Conservation (phyloP, 2,113 vertebrate species). For the Peucedramus taeniatus region DNA sequence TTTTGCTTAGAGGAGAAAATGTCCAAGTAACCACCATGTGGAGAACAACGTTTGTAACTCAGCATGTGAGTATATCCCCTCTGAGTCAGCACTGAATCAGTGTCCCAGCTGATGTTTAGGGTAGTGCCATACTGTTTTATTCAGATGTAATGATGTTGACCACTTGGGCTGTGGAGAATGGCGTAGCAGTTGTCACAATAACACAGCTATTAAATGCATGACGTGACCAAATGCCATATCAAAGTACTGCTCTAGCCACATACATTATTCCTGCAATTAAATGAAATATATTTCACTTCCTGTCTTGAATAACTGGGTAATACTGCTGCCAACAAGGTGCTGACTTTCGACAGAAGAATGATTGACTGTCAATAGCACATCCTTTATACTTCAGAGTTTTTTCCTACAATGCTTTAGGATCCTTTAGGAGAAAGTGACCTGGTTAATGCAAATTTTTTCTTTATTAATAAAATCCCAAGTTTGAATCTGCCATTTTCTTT, state of each 20-base stretch:
- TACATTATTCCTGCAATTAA: constrained; percentile 13
- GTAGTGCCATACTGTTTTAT: background rate
- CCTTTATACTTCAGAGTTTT: background rate
- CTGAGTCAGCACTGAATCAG: background rate
- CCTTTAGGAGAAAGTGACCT: background rate
- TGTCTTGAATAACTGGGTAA: constrained; percentile 7
- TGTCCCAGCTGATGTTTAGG: background rate
- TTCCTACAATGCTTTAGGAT: background rate
- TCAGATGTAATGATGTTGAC: background rate
- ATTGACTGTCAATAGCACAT: background rate
- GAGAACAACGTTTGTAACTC: background rate
- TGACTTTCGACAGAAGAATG: background rate
- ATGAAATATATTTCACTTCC: background rate
- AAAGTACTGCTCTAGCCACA: background rate
- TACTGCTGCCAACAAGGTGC: background rate
- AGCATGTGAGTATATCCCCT: background rate
- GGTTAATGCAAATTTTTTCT: background rate
- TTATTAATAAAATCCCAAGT: background rate
- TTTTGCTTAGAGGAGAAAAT: background rate
- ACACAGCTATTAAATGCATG: constrained; percentile 2
- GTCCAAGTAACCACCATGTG: background rate
- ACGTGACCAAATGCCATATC: background rate
- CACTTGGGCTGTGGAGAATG: background rate
- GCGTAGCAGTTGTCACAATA: background rate
- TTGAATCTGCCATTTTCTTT: background rate